These are phyloP conservation scores for Cisticola juncidis DNA, from an alignment of 2,113 vertebrate genomes.

Conservation along the genomic window DNA sequence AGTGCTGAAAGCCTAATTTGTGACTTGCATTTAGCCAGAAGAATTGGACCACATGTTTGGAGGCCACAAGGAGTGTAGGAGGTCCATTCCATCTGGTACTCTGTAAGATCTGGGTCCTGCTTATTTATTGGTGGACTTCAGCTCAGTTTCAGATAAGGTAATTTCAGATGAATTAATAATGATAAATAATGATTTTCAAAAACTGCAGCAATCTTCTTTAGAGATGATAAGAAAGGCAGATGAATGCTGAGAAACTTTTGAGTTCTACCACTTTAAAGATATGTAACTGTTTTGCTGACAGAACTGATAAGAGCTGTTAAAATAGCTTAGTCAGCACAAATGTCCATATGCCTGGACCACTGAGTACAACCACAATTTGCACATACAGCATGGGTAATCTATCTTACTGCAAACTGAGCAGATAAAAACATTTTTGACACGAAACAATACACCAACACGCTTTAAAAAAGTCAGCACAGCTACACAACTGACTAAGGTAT, in stretches of 20 bases:
- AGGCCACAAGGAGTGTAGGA: neutral
- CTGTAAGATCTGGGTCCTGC: neutral
- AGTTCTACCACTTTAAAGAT: neutral
- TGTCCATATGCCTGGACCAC: slow-evolving; percentile 58
- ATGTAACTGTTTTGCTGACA: slow-evolving; percentile 26
- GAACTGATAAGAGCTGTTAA: neutral
- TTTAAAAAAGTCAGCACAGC: neutral
- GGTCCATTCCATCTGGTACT: slow-evolving; percentile 1
- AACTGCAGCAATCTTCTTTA: slow-evolving; percentile 2
- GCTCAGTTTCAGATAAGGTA: neutral
- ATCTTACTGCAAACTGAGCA: slow-evolving; percentile 62
- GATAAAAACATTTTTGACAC: slow-evolving; percentile 7
- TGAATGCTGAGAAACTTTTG: neutral
- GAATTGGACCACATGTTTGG: slow-evolving; percentile 6
- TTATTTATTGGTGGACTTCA: neutral
- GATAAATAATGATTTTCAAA: neutral
- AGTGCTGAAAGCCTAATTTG: slow-evolving; percentile 24
- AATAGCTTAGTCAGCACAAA: slow-evolving; percentile 47
- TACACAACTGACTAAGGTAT: neutral
- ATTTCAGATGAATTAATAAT: slow-evolving; percentile 25
- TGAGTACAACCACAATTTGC: slow-evolving; percentile 34
- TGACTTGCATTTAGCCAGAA: slow-evolving; percentile 20
- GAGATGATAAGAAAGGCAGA: neutral
- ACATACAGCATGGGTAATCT: slow-evolving; percentile 38
- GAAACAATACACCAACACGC: neutral